Conservation (phyloP, 2,888 invertebrate genomes). For the Nebria salina region DNA sequence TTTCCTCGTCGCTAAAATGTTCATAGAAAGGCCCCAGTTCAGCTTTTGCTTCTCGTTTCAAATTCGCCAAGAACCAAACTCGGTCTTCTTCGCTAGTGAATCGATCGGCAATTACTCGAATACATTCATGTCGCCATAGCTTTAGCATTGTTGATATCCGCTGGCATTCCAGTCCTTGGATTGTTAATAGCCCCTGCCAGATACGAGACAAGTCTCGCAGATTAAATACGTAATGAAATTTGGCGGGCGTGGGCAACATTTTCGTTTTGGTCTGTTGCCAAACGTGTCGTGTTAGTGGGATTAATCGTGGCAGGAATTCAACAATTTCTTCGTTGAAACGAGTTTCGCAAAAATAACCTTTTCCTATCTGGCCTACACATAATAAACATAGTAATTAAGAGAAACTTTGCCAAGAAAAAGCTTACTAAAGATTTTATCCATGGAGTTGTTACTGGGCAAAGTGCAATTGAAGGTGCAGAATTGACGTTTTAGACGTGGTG, state of each 20-base stretch:
- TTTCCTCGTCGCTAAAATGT: slow-evolving; percentile 69
- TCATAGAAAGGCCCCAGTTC: slow-evolving; percentile 65
- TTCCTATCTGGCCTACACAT: slow-evolving; percentile 74
- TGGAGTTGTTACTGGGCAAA: slow-evolving; percentile 82
- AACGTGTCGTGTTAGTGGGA: slow-evolving; percentile 80
- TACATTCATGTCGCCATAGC: slow-evolving; percentile 88
- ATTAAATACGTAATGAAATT: slow-evolving; percentile 93
- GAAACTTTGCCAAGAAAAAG: background rate
- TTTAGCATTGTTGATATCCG: slow-evolving; percentile 69
- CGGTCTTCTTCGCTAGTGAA: slow-evolving; percentile 71
- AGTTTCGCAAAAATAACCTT: slow-evolving; percentile 81
- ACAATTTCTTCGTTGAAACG: slow-evolving; percentile 77
- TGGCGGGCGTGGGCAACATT: slow-evolving; percentile 92
- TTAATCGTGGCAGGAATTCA: slow-evolving; percentile 75
- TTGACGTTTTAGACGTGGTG: slow-evolving; percentile 85
- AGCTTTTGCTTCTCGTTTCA: slow-evolving; percentile 69
- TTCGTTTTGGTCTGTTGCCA: slow-evolving; percentile 88
- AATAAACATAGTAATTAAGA: slow-evolving; percentile 10
- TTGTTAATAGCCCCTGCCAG: slow-evolving; percentile 89
- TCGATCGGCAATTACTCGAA: slow-evolving; percentile 86
- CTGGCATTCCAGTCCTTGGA: slow-evolving; percentile 74
- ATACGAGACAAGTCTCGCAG: slow-evolving; percentile 88
- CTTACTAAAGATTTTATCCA: slow-evolving; percentile 88
- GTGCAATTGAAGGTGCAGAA: slow-evolving; percentile 91
- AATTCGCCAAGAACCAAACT: slow-evolving; percentile 77